Evolutionary conservation across 2,113 vertebrate species (phyloP).

Genomic region (Cynoglossus semilaevis): DNA sequence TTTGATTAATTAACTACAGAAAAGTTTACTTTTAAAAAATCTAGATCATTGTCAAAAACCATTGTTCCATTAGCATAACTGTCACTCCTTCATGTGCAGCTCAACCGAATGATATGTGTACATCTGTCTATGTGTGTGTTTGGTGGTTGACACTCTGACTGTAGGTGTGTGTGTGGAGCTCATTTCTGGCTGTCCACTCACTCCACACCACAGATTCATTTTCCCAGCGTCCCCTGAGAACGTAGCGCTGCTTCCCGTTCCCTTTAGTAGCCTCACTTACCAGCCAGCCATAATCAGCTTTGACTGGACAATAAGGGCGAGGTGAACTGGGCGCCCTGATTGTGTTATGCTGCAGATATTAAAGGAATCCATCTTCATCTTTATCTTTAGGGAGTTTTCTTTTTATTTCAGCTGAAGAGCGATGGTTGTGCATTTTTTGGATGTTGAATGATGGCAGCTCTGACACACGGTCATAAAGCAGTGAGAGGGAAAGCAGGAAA

Average conservation of each 20-base stretch:
- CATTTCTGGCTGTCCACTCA: not conserved
- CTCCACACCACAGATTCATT: conserved; percentile 19
- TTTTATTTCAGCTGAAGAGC: conserved; percentile 25
- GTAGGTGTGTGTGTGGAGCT: not conserved
- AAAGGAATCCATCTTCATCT: conserved; percentile 57
- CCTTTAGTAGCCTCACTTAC: conserved; percentile 21
- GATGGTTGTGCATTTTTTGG: not conserved
- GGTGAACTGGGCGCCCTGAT: conserved; percentile 21
- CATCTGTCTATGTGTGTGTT: too few relatives aligned
- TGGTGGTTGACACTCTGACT: not conserved
- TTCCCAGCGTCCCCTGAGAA: conserved; percentile 6
- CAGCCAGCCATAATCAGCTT: conserved; percentile 39
- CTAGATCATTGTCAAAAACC: too few relatives aligned
- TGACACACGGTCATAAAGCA: conserved; percentile 25
- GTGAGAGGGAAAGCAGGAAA: conserved; percentile 9
- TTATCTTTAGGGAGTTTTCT: conserved; percentile 33
- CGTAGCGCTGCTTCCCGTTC: conserved; percentile 18
- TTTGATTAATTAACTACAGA: too few relatives aligned
- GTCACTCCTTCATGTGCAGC: too few relatives aligned
- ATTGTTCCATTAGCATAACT: too few relatives aligned
- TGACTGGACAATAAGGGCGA: conserved; percentile 46
- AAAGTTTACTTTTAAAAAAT: too few relatives aligned
- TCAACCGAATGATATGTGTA: too few relatives aligned
- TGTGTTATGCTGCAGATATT: conserved; percentile 53
- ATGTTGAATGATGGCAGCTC: conserved; percentile 25